Base-by-base conservation (phyloP, 1,140 invertebrate species). In the Lucilia cuprina region DNA sequence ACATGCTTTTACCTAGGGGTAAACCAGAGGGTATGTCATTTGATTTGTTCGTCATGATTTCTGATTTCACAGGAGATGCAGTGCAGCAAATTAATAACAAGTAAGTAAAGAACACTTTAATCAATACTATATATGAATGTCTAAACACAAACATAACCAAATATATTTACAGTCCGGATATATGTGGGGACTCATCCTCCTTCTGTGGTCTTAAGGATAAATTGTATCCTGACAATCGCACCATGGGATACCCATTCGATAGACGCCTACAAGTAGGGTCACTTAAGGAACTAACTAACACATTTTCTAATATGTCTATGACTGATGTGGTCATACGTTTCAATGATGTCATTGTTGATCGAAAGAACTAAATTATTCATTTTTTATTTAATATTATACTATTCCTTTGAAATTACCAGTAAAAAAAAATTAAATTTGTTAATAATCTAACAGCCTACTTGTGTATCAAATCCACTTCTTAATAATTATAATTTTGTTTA, bases 191-290 rank as follows among this genome's bases (percentile, higher is more conserved):
- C 85, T 94, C 94, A 0, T 93, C 92, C 47, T 95, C 94, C 83
- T 95, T 93, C 91, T 96, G 95, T 85, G 95, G 95, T 0, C 87
- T 95, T 19, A 93, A 93, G 84, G 94, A 95, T 87, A 92, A 92
- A 55, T 91, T 93, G 83, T 96, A 94, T 90, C 95, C 95, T 0
- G 95, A 96, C 89, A 91, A 89, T 65, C 93, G 94, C 83, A 87
- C 93, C 77, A 96, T 96, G 95, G 95, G 94, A 82, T 95, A 92
- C 90, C 94, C 95, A 35, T 95, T 95, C 92, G 95, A 95, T 89
- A 92, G 94, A 30, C 92, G 92, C 3, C 89, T 88, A 85, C 92
- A 92, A 34, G 94, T 93, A 17, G 89, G 91, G 41, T 94, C 91
- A 75, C 90, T 95, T 41, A 91, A 91, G 25, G 93, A 94, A 86